phyloP scores from a whole-genome alignment of 2,797 vertebrate species.

The Pempheris klunzingeri region DNA sequence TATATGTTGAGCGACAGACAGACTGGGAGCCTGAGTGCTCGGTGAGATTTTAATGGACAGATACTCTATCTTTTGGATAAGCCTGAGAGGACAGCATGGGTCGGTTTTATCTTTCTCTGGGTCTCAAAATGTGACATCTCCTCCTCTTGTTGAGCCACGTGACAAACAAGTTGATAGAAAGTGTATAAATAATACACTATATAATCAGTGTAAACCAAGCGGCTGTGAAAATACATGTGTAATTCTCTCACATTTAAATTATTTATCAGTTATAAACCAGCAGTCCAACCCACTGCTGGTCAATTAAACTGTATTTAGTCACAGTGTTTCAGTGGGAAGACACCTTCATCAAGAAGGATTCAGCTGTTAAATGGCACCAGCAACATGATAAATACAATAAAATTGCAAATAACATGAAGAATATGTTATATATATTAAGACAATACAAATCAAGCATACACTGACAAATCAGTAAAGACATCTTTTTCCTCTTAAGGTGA shows the following conservation, averaged over 20 bases:
- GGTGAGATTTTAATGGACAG: constrained; percentile 38
- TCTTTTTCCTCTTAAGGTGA: background rate
- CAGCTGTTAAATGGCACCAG: background rate
- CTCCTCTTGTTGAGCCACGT: background rate
- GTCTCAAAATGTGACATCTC: constrained; percentile 20
- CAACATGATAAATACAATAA: too few species aligned
- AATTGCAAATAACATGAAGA: background rate
- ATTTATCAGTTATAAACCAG: background rate
- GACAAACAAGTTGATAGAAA: background rate
- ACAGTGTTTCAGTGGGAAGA: background rate
- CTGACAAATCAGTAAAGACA: too few species aligned
- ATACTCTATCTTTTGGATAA: constrained; percentile 62
- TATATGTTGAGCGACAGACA: constrained; percentile 20
- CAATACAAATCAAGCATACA: background rate
- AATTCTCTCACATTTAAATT: background rate
- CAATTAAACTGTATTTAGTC: background rate
- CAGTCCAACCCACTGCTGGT: background rate
- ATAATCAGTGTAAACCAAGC: background rate
- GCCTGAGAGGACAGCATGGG: constrained; percentile 9
- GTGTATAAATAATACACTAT: background rate
- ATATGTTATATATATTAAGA: background rate
- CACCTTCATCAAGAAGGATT: background rate
- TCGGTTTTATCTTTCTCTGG: constrained; percentile 27
- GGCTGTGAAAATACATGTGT: background rate
- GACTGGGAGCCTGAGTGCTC: constrained; percentile 32